phyloP scores from a whole-genome alignment of 2,888 invertebrate species.

The Phyllotreta cruciferae region DNA sequence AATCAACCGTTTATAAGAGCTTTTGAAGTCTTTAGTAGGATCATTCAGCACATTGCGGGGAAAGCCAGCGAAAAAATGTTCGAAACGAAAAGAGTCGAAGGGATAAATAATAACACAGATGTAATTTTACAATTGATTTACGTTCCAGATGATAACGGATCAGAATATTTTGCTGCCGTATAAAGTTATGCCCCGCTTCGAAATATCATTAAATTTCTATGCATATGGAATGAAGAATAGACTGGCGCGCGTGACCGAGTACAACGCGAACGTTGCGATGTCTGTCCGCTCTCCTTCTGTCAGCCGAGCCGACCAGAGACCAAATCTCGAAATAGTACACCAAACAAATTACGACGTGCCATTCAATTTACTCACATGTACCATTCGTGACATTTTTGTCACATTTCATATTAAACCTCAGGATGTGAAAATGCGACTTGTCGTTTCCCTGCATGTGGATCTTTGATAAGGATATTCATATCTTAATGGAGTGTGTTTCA shows the following conservation, averaged over 20 bases:
- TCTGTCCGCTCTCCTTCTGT: conserved; percentile 34
- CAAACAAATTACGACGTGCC: conserved; percentile 43
- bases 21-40: too few species aligned
- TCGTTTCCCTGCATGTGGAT: conserved; percentile 29
- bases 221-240: conserved; percentile 61
- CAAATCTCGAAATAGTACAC: conserved; percentile 41
- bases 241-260: conserved; percentile 36
- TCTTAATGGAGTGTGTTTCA: conserved; percentile 14
- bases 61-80: too few species aligned
- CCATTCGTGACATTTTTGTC: conserved; percentile 35
- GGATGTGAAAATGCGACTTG: conserved; percentile 33
- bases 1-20: too few species aligned
- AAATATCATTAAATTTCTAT: conserved; percentile 61
- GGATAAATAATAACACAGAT: conserved; percentile 54
- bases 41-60: too few species aligned
- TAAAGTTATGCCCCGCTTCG: conserved; percentile 57
- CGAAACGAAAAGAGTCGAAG: conserved; percentile 40
- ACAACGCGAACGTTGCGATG: conserved; percentile 1
- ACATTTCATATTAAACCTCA: conserved; percentile 36
- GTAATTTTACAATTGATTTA: conserved; percentile 61
- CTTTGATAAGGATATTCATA: conserved; percentile 33
- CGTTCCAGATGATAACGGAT: conserved; percentile 60
- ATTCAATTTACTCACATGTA: conserved; percentile 41
- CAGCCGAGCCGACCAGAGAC: conserved; percentile 37
- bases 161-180: conserved; percentile 59